Evolutionary conservation across 2,888 invertebrate species (phyloP).

Genomic region (Acanthosepion esculentum): DNA sequence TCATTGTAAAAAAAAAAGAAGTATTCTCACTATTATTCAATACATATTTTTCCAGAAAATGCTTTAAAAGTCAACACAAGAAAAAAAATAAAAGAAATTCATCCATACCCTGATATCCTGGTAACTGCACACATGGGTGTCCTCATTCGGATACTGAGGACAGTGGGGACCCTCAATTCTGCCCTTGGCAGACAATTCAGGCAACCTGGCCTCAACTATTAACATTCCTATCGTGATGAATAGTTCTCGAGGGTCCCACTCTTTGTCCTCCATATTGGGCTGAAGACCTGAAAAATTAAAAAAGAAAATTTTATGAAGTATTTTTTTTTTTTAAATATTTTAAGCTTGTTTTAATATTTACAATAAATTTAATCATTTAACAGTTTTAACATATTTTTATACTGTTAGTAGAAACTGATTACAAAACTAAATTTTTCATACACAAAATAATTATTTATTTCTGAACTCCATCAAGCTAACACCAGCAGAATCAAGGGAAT

Average conservation of each 20-base stretch:
- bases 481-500: too few species aligned
- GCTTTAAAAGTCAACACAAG: slow-evolving; percentile 76
- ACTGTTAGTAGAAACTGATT: too few species aligned
- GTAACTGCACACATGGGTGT: slow-evolving; percentile 55
- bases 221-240: slow-evolving; percentile 80
- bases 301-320: background rate
- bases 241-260: slow-evolving; percentile 77
- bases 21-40: too few species aligned
- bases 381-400: too few species aligned
- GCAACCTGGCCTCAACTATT: slow-evolving; percentile 80
- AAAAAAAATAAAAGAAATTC: slow-evolving; percentile 47
- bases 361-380: too few species aligned
- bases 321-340: too few species aligned
- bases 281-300: slow-evolving; percentile 80
- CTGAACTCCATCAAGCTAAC: too few species aligned
- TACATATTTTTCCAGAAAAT: too few species aligned
- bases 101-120: slow-evolving; percentile 24
- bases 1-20: too few species aligned
- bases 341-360: too few species aligned
- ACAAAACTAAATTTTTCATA: too few species aligned
- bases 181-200: slow-evolving; percentile 77
- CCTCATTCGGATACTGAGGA: slow-evolving; percentile 74
- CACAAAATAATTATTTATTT: too few species aligned
- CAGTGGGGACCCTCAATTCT: slow-evolving; percentile 84
- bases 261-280: slow-evolving; percentile 80